Evolutionary conservation across 2,797 vertebrate species (phyloP), one percentile per base, ranked within the genome.

Genomic region (Tokudaia tokunoshimensis): DNA sequence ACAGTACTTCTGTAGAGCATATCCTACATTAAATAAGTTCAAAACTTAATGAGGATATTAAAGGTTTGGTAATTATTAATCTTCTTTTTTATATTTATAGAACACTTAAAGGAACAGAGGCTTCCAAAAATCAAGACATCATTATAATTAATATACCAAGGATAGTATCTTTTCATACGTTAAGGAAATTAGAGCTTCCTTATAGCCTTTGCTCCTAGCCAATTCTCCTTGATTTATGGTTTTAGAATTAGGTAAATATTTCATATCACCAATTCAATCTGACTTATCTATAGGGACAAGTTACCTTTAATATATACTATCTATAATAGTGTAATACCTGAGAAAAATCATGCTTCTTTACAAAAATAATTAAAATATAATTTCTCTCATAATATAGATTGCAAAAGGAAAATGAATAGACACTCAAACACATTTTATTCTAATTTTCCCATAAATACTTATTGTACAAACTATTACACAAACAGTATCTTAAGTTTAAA

Each of bases 231-330:
- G 37, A 94, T 31, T 67, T 72, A 92, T n/a, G 50, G 41, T 34
- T 94, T 96, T 92, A 8, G 67, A 91, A 94, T 93, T 89, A 78
- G 26, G 19, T 91, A 96, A 94, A 94, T 52, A 85, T 29, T 80
- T 93, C 47, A 81, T 52, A 81, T 82, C 52, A 91, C 74, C 24
- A 95, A 79, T 80, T 95, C 83, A 47, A 63, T 80, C 67, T 57
- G 50, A 81, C 20, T 89, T 26, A 47, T 57, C 11, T 26, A 50
- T n/a, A 29, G 34, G 47, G 24, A 92, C 91, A 91, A 92, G 89
- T 41, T 63, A 31, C n/a, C 44, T 70, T 96, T 82, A 90, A 92
- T 95, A 52, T 82, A 88, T 84, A 88, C 59, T 94, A 79, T 3
- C 22, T 87, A 55, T 63, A 76, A 34, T 55, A 47, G 63, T 52